Conservation (phyloP, 1,140 invertebrate genomes). For the Arctopsyche grandis region DNA sequence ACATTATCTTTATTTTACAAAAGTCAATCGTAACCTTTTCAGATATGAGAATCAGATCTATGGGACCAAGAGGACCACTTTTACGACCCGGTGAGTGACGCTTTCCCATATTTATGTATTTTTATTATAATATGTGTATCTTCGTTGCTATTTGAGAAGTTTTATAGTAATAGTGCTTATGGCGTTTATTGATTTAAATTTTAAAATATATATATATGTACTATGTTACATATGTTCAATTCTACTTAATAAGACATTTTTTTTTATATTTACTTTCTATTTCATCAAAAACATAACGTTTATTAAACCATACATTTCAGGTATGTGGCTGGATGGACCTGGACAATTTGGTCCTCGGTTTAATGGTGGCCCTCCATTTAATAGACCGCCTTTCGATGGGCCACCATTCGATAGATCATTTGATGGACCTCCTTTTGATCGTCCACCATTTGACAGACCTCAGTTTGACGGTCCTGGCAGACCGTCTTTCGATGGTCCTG, state of each 20-base stretch:
- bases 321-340: constrained; percentile 63
- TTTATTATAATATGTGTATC: not conserved
- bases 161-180: not conserved
- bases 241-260: too few relatives aligned
- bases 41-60: constrained; percentile 63
- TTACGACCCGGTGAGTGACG: constrained; percentile 55
- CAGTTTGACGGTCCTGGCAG: constrained; percentile 53
- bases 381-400: constrained; percentile 51
- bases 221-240: too few relatives aligned
- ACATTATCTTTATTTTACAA: too few relatives aligned
- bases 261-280: not conserved
- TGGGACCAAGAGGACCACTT: constrained; percentile 59
- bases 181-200: constrained; percentile 18
- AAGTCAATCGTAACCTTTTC: constrained; percentile 49
- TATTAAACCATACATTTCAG: constrained; percentile 57
- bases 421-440: constrained; percentile 59
- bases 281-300: not conserved
- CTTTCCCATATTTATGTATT: not conserved
- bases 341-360: constrained; percentile 53
- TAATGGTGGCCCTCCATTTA: constrained; percentile 52
- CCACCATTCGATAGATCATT: constrained; percentile 54
- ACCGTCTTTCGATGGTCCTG: constrained; percentile 56
- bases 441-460: constrained; percentile 58
- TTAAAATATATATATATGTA: not conserved
- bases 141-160: not conserved